Percentiles rank a stretch among this genome's conserved stretches.
phyloP scores from a whole-genome alignment of 2,797 vertebrate species.

The Bucorvus abyssinicus region DNA sequence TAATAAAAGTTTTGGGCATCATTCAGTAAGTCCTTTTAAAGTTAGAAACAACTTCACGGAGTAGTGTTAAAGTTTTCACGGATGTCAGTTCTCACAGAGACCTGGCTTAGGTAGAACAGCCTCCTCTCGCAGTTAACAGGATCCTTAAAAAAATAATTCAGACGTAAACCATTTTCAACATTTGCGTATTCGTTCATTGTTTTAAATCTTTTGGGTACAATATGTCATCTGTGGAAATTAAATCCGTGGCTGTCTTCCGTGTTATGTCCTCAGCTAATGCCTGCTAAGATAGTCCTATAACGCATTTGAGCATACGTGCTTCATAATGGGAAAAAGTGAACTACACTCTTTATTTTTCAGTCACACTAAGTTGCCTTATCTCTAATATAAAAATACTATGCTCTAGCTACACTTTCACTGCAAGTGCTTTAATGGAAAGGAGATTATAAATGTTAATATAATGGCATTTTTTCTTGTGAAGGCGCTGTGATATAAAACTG shows the following conservation, averaged over 20 bases:
- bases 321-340: neutral
- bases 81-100: neutral
- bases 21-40: neutral
- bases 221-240: neutral
- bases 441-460: conserved; percentile 50
- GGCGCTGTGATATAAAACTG: neutral
- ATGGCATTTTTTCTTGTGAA: conserved; percentile 28
- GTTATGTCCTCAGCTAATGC: neutral
- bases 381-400: neutral
- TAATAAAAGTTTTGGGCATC: neutral
- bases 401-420: neutral
- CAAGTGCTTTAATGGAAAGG: neutral
- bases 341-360: neutral
- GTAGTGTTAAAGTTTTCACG: neutral
- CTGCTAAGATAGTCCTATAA: neutral
- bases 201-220: neutral
- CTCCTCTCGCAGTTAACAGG: neutral
- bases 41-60: neutral
- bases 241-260: neutral
- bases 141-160: neutral
- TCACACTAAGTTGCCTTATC: neutral
- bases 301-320: neutral
- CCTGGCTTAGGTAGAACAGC: neutral
- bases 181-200: neutral
- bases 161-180: neutral